Evolutionary conservation across 2,888 invertebrate genomes (phyloP).

Genomic region (Diarsia mendica): DNA sequence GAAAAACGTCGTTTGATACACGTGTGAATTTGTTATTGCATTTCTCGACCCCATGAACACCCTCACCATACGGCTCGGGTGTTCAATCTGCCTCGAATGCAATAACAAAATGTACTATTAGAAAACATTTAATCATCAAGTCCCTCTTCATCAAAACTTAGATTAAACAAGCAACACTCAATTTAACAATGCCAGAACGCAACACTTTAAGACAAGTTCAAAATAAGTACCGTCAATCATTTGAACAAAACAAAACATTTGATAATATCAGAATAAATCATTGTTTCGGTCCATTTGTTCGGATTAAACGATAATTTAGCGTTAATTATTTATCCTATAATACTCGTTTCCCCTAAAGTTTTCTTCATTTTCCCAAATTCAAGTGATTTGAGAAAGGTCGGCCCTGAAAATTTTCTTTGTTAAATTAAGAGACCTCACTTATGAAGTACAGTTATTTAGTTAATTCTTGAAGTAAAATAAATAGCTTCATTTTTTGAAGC

Average conservation of each 20-base stretch:
- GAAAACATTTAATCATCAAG: background rate
- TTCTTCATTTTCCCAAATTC: constrained; percentile 4
- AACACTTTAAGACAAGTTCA: constrained; percentile 17
- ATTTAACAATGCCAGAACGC: background rate
- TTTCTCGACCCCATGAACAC: no score
- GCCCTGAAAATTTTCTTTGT: constrained; percentile 14
- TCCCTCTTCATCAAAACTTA: background rate
- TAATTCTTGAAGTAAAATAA: constrained; percentile 36
- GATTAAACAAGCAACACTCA: background rate
- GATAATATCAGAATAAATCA: constrained; percentile 47
- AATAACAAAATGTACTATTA: no score
- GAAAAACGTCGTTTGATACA: no score
- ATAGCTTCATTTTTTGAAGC: background rate
- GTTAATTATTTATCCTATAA: constrained; percentile 50
- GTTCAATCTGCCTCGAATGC: no score
- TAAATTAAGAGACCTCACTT: constrained; percentile 35
- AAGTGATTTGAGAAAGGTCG: constrained; percentile 44
- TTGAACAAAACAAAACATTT: constrained; percentile 26
- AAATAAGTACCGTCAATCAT: constrained; percentile 31
- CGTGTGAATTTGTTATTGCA: no score
- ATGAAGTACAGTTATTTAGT: constrained; percentile 26
- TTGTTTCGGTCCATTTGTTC: constrained; percentile 41
- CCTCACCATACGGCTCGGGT: no score
- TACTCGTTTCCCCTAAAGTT: constrained; percentile 39
- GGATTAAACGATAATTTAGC: constrained; percentile 32